phyloP scores from a whole-genome alignment of 2,888 invertebrate genomes.

The Noctua comes region DNA sequence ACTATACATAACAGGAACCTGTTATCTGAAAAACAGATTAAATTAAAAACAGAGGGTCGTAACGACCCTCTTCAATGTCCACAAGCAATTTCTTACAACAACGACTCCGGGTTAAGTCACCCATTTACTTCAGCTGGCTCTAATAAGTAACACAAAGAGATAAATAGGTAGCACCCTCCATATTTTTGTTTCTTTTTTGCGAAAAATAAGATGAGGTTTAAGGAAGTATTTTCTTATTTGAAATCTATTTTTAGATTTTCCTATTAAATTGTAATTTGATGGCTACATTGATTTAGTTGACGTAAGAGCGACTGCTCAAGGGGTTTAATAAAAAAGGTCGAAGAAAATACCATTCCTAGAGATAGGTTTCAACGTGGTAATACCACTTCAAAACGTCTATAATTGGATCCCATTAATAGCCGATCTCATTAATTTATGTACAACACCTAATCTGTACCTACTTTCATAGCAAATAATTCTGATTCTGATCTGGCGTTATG shows the following conservation, averaged over 20 bases:
- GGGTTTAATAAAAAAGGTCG: neutral
- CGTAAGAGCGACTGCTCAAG: neutral
- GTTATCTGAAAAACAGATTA: slow-evolving; percentile 50
- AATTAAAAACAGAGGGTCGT: slow-evolving; percentile 59
- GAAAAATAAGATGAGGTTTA: neutral
- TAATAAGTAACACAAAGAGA: slow-evolving; percentile 56
- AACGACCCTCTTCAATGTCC: slow-evolving; percentile 62
- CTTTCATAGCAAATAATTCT: no score
- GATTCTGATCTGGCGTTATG: neutral
- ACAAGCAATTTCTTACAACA: slow-evolving; percentile 59
- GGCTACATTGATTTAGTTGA: neutral
- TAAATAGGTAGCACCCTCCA: slow-evolving; percentile 39
- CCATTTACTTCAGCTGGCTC: slow-evolving; percentile 62
- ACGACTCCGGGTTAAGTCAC: slow-evolving; percentile 51
- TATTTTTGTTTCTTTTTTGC: slow-evolving; percentile 23
- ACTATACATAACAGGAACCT: slow-evolving; percentile 33
- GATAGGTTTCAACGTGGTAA: neutral
- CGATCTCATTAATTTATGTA: no score
- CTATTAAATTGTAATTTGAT: neutral
- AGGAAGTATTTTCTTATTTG: neutral
- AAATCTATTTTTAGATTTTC: neutral
- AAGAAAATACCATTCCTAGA: neutral
- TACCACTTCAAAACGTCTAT: neutral
- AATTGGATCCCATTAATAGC: no score
- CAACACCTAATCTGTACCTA: no score